A percentile compares a stretch with the other conserved stretches of the same genome.
Evolutionary conservation across 23 tunicate species (phyloP).

Genomic region (Styela plicata): DNA sequence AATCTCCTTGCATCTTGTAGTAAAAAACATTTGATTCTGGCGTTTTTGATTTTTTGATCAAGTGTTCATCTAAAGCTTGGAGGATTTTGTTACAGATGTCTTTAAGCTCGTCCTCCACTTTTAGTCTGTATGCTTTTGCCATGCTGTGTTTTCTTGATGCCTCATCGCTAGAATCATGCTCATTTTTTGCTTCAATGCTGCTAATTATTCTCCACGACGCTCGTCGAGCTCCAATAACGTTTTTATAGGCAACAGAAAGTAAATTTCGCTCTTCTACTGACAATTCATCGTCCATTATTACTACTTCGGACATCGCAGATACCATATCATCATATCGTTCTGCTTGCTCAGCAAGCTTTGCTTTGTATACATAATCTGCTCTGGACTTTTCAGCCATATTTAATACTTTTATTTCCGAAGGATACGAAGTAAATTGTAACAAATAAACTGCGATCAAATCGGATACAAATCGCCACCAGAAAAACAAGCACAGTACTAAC

Average conservation of each 20-base stretch:
- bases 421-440: not conserved
- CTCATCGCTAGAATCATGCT: slow-evolving; percentile 14
- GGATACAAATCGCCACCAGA: too few species aligned
- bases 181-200: slow-evolving; percentile 29
- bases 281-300: slow-evolving; percentile 18
- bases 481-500: too few species aligned
- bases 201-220: slow-evolving; percentile 36
- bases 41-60: not conserved
- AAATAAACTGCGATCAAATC: not conserved
- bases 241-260: slow-evolving; percentile 44
- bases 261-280: slow-evolving; percentile 44
- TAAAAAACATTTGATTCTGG: slow-evolving; percentile 18
- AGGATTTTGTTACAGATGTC: slow-evolving; percentile 39
- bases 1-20: slow-evolving; percentile 27
- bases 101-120: slow-evolving; percentile 35
- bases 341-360: slow-evolving; percentile 43
- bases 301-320: slow-evolving; percentile 23
- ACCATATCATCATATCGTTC: slow-evolving; percentile 56
- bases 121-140: slow-evolving; percentile 6
- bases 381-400: not conserved
- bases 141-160: not conserved
- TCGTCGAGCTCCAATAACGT: slow-evolving; percentile 39
- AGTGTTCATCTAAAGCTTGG: not conserved
- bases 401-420: not conserved
- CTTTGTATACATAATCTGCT: slow-evolving; percentile 17